A percentile compares a stretch with the other conserved stretches of the same genome.
Conservation (phyloP, 2,797 vertebrate species). For the Leptoclinus maculatus region DNA sequence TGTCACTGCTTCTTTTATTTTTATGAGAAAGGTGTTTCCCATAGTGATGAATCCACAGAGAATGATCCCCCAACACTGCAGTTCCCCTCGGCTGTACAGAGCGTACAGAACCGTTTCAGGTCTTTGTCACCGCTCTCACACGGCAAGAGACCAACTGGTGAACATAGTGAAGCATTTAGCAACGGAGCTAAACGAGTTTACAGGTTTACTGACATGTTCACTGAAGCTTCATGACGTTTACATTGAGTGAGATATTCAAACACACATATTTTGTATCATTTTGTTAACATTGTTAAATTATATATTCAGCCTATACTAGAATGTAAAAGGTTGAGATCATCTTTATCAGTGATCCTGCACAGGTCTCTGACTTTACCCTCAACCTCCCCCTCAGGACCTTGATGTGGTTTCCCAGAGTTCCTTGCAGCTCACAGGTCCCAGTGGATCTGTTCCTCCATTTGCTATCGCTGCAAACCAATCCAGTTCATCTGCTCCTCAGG, state of each 20-base stretch:
- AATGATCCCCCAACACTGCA: neutral
- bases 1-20: neutral
- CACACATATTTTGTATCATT: neutral
- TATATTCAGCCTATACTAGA: neutral
- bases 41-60: neutral
- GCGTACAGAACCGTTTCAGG: neutral
- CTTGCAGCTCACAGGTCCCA: slow-evolving; percentile 58
- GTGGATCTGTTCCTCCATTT: slow-evolving; percentile 54
- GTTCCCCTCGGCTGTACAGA: neutral
- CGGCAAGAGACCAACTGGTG: neutral
- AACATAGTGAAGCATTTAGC: neutral
- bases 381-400: slow-evolving; percentile 3
- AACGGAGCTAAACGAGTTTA: neutral
- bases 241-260: neutral
- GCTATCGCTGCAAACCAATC: slow-evolving; percentile 57
- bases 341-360: neutral
- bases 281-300: neutral
- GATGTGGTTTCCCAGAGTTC: slow-evolving; percentile 62
- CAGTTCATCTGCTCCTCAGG: slow-evolving; percentile 38
- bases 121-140: neutral
- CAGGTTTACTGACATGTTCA: neutral
- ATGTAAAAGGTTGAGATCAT: neutral
- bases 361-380: neutral
- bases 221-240: neutral
- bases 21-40: neutral